Conservation (phyloP, 2,113 vertebrate genomes). For the Tautogolabrus adspersus region DNA sequence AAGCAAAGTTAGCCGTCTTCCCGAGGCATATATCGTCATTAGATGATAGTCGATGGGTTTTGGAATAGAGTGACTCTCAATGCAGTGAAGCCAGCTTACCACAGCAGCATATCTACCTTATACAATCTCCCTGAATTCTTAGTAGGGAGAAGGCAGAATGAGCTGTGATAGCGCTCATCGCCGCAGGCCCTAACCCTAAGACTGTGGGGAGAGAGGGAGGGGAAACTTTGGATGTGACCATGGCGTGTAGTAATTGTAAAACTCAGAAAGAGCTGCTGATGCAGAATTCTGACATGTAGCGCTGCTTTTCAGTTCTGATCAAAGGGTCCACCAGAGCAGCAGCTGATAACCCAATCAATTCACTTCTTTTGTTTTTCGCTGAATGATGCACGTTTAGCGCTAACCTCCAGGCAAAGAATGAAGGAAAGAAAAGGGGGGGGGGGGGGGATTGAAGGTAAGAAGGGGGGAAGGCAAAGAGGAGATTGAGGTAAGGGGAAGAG, state of each 20-base stretch:
- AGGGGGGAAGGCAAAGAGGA: constrained; percentile 34
- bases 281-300: constrained; percentile 85
- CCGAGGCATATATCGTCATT: no score
- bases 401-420: constrained; percentile 87
- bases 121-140: constrained; percentile 47
- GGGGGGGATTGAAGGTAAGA: constrained; percentile 47
- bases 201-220: constrained; percentile 64
- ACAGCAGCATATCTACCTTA: constrained; percentile 55
- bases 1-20: no score
- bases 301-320: constrained; percentile 85
- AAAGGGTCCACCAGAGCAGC: constrained; percentile 79
- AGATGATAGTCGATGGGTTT: no score
- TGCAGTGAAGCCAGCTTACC: constrained; percentile 3
- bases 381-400: constrained; percentile 89
- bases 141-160: constrained; percentile 52
- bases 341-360: constrained; percentile 87
- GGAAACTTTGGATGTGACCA: constrained; percentile 81
- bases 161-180: constrained; percentile 59
- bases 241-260: constrained; percentile 84
- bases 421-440: constrained; percentile 63
- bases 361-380: constrained; percentile 89
- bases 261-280: constrained; percentile 85
- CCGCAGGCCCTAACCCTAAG: constrained; percentile 75
- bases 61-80: not conserved
- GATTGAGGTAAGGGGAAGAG: constrained; percentile 56